Base-by-base conservation (phyloP, 2,888 invertebrate genomes). In the Acronicta aceris region DNA sequence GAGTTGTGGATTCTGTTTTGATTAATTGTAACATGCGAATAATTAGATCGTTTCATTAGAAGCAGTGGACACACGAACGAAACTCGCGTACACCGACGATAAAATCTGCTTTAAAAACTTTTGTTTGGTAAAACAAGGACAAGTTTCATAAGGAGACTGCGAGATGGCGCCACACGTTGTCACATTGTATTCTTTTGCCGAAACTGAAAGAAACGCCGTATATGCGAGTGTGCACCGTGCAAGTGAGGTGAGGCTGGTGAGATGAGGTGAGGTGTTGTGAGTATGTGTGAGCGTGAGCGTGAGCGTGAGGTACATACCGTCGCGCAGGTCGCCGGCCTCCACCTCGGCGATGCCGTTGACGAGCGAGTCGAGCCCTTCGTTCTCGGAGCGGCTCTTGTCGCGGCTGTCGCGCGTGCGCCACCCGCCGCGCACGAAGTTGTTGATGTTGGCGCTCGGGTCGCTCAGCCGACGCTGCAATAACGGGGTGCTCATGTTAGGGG, bases 401-500 rank as follows among this genome's bases (percentile, higher is more conserved):
- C 95, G 92, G 12, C 93, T 95, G 82, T 96, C 96, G 71, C 96
- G 95, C 58, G 96, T 96, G 81, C 96, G 87, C 97, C 98, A 97
- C 30, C 97, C 97, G 81, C 98, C 97, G 71, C 98, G 96, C 25
- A 97, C 97, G 89, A 97, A 98, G 88, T 97, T 97, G 88, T 97
- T 97, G 51, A 98, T 93, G 94, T 98, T 98, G 38, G 98, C 97
- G 90, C 98, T 98, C 1, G 99, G 99, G 93, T 99, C 99, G 88
- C 98, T 99, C 81, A 99, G 95, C 10, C 98, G 95, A 45, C 98
- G 95, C 95, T 97, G 96, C 25, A 83, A 86, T 52, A 3, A 33
- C 12, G 4, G 9, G 2, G 10, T 4, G 10, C 33, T 3, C 12
- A 12, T 9, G 8, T 9, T 30, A 30, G 9, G 1, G 30, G 9